Conservation (phyloP, 1,140 invertebrate species). For the Ips nitidus region DNA sequence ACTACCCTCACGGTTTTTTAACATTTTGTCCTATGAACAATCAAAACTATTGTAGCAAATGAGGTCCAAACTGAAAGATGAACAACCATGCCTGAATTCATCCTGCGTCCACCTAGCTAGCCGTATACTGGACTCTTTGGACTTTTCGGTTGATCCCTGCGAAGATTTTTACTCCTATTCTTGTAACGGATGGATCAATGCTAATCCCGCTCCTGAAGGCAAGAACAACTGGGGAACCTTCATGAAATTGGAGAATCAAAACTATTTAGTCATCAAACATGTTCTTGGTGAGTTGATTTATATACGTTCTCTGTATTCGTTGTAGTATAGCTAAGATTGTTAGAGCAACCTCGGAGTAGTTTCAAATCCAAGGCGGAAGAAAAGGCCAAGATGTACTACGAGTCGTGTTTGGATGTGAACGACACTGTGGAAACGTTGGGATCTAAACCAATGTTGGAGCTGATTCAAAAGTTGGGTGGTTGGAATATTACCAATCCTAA, state of each 20-base stretch:
- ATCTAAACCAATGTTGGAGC: constrained; percentile 74
- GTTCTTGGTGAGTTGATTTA: constrained; percentile 65
- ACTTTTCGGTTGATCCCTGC: constrained; percentile 80
- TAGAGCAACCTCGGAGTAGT: constrained; percentile 62
- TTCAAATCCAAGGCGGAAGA: constrained; percentile 77
- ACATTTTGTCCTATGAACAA: no score
- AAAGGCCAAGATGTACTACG: constrained; percentile 89
- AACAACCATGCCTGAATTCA: constrained; percentile 70
- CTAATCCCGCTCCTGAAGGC: constrained; percentile 90
- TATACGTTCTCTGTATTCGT: not conserved
- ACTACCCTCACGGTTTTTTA: no score
- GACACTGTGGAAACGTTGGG: constrained; percentile 86
- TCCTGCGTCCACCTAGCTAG: constrained; percentile 85
- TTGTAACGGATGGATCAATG: constrained; percentile 90
- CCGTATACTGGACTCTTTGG: constrained; percentile 81
- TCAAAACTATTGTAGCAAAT: constrained; percentile 44
- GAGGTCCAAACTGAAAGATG: constrained; percentile 44
- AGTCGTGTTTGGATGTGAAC: constrained; percentile 90
- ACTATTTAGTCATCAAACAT: constrained; percentile 90
- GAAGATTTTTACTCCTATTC: constrained; percentile 94
- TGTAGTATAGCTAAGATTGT: no score
- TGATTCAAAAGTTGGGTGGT: constrained; percentile 71
- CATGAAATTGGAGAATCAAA: constrained; percentile 88
- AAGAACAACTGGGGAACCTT: constrained; percentile 96
- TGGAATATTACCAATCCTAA: constrained; percentile 58